Evolutionary conservation across 2,888 invertebrate genomes (phyloP).

Genomic region (Deroplatys truncata): DNA sequence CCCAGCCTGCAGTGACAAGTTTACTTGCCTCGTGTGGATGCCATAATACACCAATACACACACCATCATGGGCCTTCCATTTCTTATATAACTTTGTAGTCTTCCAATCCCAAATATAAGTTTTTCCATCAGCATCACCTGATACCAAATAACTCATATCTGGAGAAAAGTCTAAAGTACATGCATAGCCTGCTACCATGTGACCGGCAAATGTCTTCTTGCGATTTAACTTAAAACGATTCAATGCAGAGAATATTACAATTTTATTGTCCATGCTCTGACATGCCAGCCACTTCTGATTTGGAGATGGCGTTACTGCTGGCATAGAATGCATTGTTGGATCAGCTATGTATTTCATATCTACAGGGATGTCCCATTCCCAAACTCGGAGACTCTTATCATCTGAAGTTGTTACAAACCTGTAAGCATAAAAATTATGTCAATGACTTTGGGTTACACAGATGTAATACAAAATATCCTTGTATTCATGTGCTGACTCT

Average conservation of each 20-base stretch:
- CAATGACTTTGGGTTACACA: too few relatives aligned
- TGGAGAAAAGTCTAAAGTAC: constrained; percentile 93
- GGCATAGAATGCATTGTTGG: constrained; percentile 99
- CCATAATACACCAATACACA: constrained; percentile 93
- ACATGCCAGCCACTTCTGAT: constrained; percentile 98
- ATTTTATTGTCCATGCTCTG: constrained; percentile 99
- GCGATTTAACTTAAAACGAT: constrained; percentile 95
- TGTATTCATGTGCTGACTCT: too few relatives aligned
- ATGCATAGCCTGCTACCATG: constrained; percentile 99
- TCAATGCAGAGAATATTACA: constrained; percentile 94
- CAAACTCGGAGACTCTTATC: constrained; percentile 98
- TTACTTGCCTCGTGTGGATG: constrained; percentile 98
- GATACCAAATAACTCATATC: constrained; percentile 98
- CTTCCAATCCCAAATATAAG: constrained; percentile 99
- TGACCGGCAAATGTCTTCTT: constrained; percentile 98
- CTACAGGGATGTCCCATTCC: constrained; percentile 99
- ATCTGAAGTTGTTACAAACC: constrained; percentile 98
- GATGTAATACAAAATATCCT: too few relatives aligned
- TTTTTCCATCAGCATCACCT: constrained; percentile 98
- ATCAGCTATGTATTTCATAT: constrained; percentile 99
- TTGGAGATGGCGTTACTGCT: constrained; percentile 89
- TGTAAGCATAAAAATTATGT: neutral
- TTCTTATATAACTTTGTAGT: constrained; percentile 96
- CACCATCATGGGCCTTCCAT: constrained; percentile 99
- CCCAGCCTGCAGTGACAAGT: constrained; percentile 98